These are phyloP conservation scores for Macrochelys suwanniensis DNA, from an alignment of 2,797 vertebrate species.

Conservation along the genomic window DNA sequence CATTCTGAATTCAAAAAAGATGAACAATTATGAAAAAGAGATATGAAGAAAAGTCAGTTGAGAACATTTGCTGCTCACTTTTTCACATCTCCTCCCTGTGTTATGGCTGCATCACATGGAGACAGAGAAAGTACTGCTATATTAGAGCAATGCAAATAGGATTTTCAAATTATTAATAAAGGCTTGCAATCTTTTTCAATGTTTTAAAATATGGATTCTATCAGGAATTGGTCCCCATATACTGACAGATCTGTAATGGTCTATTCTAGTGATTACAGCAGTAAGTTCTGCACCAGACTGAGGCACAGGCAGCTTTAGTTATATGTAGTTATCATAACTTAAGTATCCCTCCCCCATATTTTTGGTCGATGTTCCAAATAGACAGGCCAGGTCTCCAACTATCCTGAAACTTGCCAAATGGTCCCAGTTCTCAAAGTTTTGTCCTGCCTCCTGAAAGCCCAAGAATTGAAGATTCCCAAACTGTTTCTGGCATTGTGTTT, in stretches of 20 bases:
- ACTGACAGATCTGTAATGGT: constrained; percentile 7
- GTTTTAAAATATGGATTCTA: constrained; percentile 14
- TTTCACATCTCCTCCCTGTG: not conserved
- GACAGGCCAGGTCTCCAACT: not conserved
- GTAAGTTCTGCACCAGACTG: not conserved
- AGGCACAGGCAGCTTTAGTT: not conserved
- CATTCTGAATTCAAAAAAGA: constrained; percentile 32
- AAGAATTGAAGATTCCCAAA: constrained; percentile 18
- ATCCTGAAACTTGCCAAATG: constrained; percentile 15
- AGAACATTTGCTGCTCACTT: constrained; percentile 11
- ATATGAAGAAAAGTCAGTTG: not conserved
- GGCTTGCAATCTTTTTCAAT: not conserved
- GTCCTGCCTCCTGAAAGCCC: not conserved
- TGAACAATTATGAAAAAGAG: constrained; percentile 49
- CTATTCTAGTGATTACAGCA: constrained; percentile 15
- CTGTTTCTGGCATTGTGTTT: not conserved
- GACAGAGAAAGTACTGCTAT: not conserved
- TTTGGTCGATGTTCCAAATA: constrained; percentile 31
- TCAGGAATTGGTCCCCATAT: constrained; percentile 22
- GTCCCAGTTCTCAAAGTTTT: not conserved
- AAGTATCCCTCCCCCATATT: constrained; percentile 3
- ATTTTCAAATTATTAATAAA: constrained; percentile 24
- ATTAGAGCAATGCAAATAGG: not conserved
- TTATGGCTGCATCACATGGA: not conserved
- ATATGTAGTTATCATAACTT: not conserved